Percentiles rank a stretch among this genome's conserved stretches.
Evolutionary conservation across 1,140 invertebrate species (phyloP).

Genomic region (Phocides pigmalion): DNA sequence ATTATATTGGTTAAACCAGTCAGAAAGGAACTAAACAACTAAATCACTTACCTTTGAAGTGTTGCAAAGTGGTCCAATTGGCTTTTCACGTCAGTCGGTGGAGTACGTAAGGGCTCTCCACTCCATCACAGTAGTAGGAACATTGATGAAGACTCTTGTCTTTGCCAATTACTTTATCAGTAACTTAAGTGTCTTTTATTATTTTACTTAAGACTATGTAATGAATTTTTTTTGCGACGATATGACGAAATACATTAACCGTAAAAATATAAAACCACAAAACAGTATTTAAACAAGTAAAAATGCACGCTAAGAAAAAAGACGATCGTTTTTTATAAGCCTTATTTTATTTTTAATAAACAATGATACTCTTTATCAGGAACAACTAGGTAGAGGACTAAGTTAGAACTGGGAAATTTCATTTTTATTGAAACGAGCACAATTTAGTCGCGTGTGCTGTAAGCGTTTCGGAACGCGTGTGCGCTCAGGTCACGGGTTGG

Average conservation of each 20-base stretch:
- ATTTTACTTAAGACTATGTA: background rate
- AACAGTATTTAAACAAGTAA: too few relatives aligned
- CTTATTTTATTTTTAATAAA: too few relatives aligned
- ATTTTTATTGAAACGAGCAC: too few relatives aligned
- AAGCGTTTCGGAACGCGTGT: slow-evolving; percentile 59
- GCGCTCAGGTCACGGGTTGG: slow-evolving; percentile 65
- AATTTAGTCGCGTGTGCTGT: slow-evolving; percentile 52
- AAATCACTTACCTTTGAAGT: slow-evolving; percentile 47
- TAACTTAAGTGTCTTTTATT: background rate
- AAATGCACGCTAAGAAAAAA: too few relatives aligned
- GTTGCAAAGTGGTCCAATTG: slow-evolving; percentile 44
- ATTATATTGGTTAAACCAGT: too few relatives aligned
- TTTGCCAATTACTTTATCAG: slow-evolving; percentile 16
- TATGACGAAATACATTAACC: too few relatives aligned
- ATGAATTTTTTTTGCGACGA: background rate
- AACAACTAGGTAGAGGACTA: too few relatives aligned
- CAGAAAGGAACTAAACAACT: slow-evolving; percentile 24
- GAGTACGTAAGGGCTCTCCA: slow-evolving; percentile 37
- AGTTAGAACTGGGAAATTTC: too few relatives aligned
- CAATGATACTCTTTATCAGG: too few relatives aligned
- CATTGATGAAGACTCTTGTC: slow-evolving; percentile 29
- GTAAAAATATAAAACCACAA: too few relatives aligned
- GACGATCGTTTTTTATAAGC: too few relatives aligned
- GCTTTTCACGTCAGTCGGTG: slow-evolving; percentile 51
- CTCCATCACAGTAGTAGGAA: slow-evolving; percentile 26